Conservation (phyloP, 2,888 invertebrate species). For the Caenorhabditis wallacei region DNA sequence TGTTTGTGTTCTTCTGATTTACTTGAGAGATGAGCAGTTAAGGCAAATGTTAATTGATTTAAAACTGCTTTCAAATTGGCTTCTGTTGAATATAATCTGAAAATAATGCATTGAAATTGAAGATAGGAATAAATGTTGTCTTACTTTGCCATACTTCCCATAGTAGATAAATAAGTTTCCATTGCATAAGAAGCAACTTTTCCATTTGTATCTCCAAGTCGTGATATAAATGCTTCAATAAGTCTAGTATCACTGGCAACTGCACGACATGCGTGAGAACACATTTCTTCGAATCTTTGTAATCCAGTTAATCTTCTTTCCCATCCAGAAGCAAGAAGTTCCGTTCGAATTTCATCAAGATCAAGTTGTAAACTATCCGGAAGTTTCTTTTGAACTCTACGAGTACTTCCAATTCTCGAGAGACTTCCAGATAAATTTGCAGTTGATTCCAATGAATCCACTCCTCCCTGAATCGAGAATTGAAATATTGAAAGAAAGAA, state of each 20-base stretch:
- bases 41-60: conserved; percentile 69
- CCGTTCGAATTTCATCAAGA: conserved; percentile 71
- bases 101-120: background rate
- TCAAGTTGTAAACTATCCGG: conserved; percentile 73
- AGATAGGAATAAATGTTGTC: background rate
- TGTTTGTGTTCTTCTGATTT: conserved; percentile 75
- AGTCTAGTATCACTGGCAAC: conserved; percentile 72
- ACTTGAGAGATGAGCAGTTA: conserved; percentile 72
- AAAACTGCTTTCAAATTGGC: conserved; percentile 71
- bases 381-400: conserved; percentile 68
- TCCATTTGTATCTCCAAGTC: conserved; percentile 72
- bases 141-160: conserved; percentile 69
- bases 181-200: conserved; percentile 71
- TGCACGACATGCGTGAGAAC: conserved; percentile 54
- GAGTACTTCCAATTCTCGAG: conserved; percentile 66
- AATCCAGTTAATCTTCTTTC: conserved; percentile 69
- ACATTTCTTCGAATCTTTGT: conserved; percentile 70
- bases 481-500: too few species aligned
- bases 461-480: conserved; percentile 64
- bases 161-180: conserved; percentile 69
- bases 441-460: conserved; percentile 66
- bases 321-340: conserved; percentile 70
- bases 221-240: conserved; percentile 73
- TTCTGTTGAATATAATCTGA: conserved; percentile 72
- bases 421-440: conserved; percentile 59